Evolutionary conservation across 1,140 invertebrate genomes (phyloP).

Genomic region (Drosophila tani): DNA sequence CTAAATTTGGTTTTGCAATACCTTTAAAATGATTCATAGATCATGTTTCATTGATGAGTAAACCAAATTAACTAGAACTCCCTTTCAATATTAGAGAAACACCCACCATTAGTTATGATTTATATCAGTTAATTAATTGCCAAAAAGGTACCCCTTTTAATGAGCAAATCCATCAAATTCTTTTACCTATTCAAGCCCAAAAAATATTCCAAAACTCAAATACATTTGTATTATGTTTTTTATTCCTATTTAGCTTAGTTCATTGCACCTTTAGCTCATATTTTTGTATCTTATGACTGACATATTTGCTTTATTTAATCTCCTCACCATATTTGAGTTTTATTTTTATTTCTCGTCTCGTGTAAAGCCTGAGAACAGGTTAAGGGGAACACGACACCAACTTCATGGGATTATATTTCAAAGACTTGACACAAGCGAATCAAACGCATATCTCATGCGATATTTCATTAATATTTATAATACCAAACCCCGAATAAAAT

Average conservation of each 20-base stretch:
- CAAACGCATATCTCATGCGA: slow-evolving; percentile 27
- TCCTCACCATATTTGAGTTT: slow-evolving; percentile 17
- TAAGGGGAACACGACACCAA: slow-evolving; percentile 30
- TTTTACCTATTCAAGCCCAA: slow-evolving; percentile 2
- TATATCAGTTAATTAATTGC: slow-evolving; percentile 19
- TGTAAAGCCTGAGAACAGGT: slow-evolving; percentile 49
- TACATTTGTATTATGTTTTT: too few relatives aligned
- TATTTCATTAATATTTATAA: slow-evolving; percentile 55
- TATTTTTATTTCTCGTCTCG: slow-evolving; percentile 8
- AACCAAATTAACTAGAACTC: not conserved
- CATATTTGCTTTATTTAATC: slow-evolving; percentile 33
- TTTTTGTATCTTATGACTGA: slow-evolving; percentile 21
- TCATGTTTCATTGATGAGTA: slow-evolving; percentile 13
- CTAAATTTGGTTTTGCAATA: not conserved
- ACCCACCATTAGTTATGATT: slow-evolving; percentile 7
- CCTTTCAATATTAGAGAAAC: not conserved
- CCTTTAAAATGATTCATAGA: slow-evolving; percentile 8
- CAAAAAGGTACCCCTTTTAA: slow-evolving; percentile 20
- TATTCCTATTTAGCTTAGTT: slow-evolving; percentile 24
- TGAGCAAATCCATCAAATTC: slow-evolving; percentile 18
- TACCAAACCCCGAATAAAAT: slow-evolving; percentile 13
- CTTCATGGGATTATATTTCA: slow-evolving; percentile 35
- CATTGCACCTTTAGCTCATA: slow-evolving; percentile 38
- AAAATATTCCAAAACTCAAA: slow-evolving; percentile 10
- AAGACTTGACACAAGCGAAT: slow-evolving; percentile 44